Evolutionary conservation across 2,113 vertebrate species (phyloP).

Genomic region (Aegotheles bennettii): DNA sequence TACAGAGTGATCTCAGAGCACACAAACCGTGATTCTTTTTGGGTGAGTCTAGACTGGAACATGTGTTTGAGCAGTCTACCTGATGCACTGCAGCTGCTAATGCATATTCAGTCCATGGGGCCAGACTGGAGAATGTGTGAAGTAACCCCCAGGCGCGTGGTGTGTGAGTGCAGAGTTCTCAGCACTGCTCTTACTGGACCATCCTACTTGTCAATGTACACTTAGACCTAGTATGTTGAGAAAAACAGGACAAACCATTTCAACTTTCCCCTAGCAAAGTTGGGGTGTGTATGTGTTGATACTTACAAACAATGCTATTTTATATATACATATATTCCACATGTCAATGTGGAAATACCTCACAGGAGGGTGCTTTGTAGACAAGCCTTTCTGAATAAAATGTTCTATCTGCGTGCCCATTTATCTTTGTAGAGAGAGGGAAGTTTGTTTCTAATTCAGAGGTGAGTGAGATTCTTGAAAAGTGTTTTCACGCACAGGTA

Average conservation of each 20-base stretch:
- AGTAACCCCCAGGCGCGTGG: not conserved
- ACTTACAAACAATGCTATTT: not conserved
- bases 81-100: not conserved
- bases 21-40: not conserved
- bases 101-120: accelerated
- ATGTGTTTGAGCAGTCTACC: not conserved
- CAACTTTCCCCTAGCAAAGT: not conserved
- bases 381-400: not conserved
- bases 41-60: not conserved
- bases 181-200: not conserved
- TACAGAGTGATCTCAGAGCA: not conserved
- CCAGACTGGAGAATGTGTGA: not conserved
- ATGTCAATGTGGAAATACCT: not conserved
- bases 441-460: not conserved
- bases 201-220: not conserved
- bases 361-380: not conserved
- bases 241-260: not conserved
- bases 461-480: not conserved
- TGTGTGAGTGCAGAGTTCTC: not conserved
- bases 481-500: not conserved
- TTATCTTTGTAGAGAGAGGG: not conserved
- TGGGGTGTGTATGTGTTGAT: not conserved
- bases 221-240: not conserved
- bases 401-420: not conserved
- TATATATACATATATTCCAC: no score